These are phyloP conservation scores for Philopotamus ludificatus DNA, from an alignment of 1,140 invertebrate species.

Conservation along the genomic window DNA sequence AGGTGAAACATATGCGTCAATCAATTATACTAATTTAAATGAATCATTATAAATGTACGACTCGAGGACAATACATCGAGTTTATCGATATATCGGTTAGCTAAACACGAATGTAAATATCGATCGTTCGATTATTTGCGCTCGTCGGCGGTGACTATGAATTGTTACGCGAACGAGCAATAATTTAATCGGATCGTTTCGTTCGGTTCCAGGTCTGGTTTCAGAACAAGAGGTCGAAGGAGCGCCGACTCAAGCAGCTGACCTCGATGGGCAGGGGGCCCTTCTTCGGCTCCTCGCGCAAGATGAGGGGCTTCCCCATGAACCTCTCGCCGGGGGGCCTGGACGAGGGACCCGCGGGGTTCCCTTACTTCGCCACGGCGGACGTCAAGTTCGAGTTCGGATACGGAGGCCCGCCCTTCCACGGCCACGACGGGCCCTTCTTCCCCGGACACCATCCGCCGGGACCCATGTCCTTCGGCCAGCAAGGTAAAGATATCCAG, in stretches of 20 bases:
- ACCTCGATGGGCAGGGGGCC: constrained; percentile 89
- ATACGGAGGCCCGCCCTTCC: constrained; percentile 80
- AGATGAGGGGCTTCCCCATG: constrained; percentile 87
- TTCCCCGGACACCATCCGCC: constrained; percentile 78
- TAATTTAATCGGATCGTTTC: constrained; percentile 17
- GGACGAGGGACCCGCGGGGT: constrained; percentile 77
- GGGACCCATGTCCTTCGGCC: constrained; percentile 71
- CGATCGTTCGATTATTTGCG: too few relatives aligned
- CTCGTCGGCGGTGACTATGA: too few relatives aligned
- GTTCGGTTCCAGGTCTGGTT: constrained; percentile 89
- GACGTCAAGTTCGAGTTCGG: constrained; percentile 89
- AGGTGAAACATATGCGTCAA: too few relatives aligned
- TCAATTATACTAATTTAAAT: too few relatives aligned
- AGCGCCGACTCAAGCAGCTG: constrained; percentile 87
- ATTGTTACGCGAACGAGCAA: too few relatives aligned
- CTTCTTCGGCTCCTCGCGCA: constrained; percentile 85
- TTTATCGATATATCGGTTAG: too few relatives aligned
- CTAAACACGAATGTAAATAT: too few relatives aligned
- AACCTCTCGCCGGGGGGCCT: constrained; percentile 82
- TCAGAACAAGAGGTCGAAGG: constrained; percentile 98
- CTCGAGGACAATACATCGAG: too few relatives aligned
- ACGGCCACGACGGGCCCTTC: constrained; percentile 82
- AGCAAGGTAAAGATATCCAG: constrained; percentile 67
- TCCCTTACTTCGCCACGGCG: constrained; percentile 78
- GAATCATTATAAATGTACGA: too few relatives aligned